These are phyloP conservation scores for Tapirus terrestris DNA, from an alignment of 2,113 vertebrate species.

Conservation along the genomic window DNA sequence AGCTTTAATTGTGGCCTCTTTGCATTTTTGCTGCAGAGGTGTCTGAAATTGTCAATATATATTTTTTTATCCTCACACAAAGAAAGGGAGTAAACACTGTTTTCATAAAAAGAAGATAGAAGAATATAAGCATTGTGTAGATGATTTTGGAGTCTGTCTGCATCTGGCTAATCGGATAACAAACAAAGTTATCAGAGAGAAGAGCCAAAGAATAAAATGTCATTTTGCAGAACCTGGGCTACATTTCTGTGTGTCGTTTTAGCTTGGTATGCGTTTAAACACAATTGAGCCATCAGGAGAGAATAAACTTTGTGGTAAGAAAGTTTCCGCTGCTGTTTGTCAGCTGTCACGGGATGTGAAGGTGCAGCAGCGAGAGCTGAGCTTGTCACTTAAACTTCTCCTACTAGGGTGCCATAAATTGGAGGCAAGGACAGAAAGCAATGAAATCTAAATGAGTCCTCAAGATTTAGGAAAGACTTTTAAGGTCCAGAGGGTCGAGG, in stretches of 20 bases:
- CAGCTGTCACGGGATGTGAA: background rate
- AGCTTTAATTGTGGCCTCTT: background rate
- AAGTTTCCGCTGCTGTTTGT: background rate
- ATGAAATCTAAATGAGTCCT: background rate
- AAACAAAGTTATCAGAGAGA: constrained; percentile 58
- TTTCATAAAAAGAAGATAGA: constrained; percentile 40
- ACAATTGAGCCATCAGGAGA: background rate
- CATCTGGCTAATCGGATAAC: constrained; percentile 69
- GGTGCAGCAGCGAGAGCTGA: background rate
- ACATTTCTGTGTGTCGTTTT: constrained; percentile 14
- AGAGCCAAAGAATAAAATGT: constrained; percentile 50
- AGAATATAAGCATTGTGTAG: background rate
- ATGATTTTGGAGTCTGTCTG: background rate
- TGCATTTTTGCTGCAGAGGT: background rate
- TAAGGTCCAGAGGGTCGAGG: background rate
- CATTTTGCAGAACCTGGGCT: constrained; percentile 67
- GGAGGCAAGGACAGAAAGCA: background rate
- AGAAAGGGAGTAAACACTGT: background rate
- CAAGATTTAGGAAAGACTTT: background rate
- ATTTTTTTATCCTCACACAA: background rate
- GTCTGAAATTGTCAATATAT: background rate
- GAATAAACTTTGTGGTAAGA: background rate
- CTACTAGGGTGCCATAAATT: background rate
- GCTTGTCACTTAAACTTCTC: background rate
- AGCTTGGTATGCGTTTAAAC: background rate